Base-by-base conservation (phyloP, 2,888 invertebrate genomes). In the Uloborus plumipes region DNA sequence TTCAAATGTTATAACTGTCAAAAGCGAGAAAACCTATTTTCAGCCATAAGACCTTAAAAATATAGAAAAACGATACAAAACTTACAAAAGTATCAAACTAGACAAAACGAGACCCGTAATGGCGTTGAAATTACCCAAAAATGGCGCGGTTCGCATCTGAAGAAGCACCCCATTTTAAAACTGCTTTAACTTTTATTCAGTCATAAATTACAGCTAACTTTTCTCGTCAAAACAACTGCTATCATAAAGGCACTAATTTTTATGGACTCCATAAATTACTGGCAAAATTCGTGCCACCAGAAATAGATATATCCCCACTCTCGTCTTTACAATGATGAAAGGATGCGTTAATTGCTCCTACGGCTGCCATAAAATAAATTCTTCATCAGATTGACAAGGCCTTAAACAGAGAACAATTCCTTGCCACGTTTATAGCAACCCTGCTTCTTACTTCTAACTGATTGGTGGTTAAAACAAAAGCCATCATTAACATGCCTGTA, bases 291-390 rank as follows among this genome's bases (percentile, higher is more conserved):
- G 31, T 15, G 49, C n/a, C 16, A 61, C 51, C 53, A 49, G 13
- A 64, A 70, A 15, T 26, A 26, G 26, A 26, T 26, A 26, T 26
- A n/a, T n/a, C 31, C 39, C 39, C 1, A 39, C 39, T 18, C 66
- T 47, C 49, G 49, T 22, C n/a, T 50, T 18, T 39, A 20, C 31
- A 22, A 47, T 65, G 47, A 62, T 71, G 70, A 58, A 74, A 74
- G 58, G 66, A 65, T 71, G 50, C 70, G 47, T 78, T 78, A 78
- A 78, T 78, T 78, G 77, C 55, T 64, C 77, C 71, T 78, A n/a
- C 20, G 65, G 62, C 77, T 64, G 64, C 58, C 70, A 78, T 78
- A 78, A 78, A 78, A 78, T 78, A 71, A 78, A 78, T 64, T 78
- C 65, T 58, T 71, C 64, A 71, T 70, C 53, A 67, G 22, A 47